Base-by-base conservation (phyloP, 2,113 vertebrate species). In the Rhombomys opimus region DNA sequence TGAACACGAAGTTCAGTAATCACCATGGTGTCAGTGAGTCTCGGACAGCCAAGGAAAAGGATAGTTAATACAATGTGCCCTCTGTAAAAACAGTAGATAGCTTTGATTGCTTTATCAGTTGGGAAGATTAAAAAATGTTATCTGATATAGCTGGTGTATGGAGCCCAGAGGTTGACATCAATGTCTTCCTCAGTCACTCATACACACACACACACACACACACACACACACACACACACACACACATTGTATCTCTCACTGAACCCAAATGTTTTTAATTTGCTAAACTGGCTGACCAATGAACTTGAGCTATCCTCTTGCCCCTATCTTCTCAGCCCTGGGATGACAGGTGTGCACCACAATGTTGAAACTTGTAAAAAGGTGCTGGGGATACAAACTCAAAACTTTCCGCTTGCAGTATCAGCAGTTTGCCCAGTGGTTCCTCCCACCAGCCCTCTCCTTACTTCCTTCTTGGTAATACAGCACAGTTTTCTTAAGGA, bases 11-110 rank as follows among this genome's bases (percentile, higher is more conserved):
- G 22, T 54, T 4, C 3, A 35, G 30, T 18, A 54, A 90, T 72
- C 27, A 54, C 46, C 17, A 3, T 52, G 6, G 22, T 6, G 27
- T 65, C 15, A 30, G 57, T 11, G 65, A 93, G 25, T 22, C 25
- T 73, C 73, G 54, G 12, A 27, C 86, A n/a, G 65, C 61, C 32
- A 38, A 67, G 84, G 27, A 73, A 76, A 25, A 38, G 8, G 18
- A 9, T 25, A 41, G 46, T 25, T 30, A 59, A 65, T 30, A 27
- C 0, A 3, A 9, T 75, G 20, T 85, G 7, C 41, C 35, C 27
- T 77, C 92, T 14, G 75, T 46, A 52, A 67, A 65, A 96, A 82
- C 63, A 70, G 89, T 63, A n/a, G 86, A 52, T n/a, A 68, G 30
- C 46, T 22, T 90, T 35, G 57, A 25, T 92, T 41, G 82, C 61